Conservation (phyloP, 2,797 vertebrate genomes). For the Sebastolobus alascanus region DNA sequence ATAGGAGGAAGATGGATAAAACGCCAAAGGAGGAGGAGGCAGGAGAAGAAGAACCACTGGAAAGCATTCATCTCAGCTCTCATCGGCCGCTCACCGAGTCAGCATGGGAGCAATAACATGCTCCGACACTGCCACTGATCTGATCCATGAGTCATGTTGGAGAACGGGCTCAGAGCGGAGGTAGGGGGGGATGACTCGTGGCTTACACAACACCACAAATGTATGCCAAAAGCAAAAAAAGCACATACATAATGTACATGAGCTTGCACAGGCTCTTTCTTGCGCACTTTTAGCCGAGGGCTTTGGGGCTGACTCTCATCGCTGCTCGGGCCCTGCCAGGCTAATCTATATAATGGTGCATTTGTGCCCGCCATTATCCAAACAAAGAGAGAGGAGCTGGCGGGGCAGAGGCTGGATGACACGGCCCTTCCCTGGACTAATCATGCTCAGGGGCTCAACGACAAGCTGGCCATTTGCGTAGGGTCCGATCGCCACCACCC, state of each 20-base stretch:
- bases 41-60: conserved; percentile 23
- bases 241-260: conserved; percentile 9
- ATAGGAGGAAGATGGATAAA: conserved; percentile 39
- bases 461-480: conserved; percentile 47
- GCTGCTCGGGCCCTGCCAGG: conserved; percentile 43
- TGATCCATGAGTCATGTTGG: conserved; percentile 25
- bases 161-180: conserved; percentile 5
- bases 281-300: conserved; percentile 10
- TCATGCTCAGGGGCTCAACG: conserved; percentile 14
- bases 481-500: conserved; percentile 56
- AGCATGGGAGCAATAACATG: conserved; percentile 25
- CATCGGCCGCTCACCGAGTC: conserved; percentile 25
- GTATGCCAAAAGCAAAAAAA: conserved; percentile 10
- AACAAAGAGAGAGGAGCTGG: conserved; percentile 60
- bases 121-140: conserved; percentile 32
- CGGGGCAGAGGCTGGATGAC: conserved; percentile 12
- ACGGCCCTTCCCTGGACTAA: conserved; percentile 23
- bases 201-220: conserved; percentile 16
- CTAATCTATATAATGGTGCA: conserved; percentile 59
- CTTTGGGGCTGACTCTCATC: background rate
- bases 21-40: conserved; percentile 14
- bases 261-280: conserved; percentile 31
- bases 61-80: conserved; percentile 23
- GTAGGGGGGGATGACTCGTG: background rate
- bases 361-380: conserved; percentile 67